Evolutionary conservation across 2,797 vertebrate genomes (phyloP).

Genomic region (Dryobates pubescens): DNA sequence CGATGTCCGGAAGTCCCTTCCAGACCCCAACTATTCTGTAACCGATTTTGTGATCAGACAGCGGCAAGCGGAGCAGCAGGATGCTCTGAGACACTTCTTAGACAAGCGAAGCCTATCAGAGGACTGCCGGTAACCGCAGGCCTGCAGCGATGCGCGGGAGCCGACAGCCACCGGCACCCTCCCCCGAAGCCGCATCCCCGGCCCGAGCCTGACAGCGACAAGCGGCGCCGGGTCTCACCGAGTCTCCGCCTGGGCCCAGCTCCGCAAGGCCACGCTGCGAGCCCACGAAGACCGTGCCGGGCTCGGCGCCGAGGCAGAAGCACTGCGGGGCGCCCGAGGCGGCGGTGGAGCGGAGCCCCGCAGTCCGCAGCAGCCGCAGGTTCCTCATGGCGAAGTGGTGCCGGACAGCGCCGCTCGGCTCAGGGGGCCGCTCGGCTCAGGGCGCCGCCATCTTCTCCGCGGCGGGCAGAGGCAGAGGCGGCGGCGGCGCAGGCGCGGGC

Average conservation of each 20-base stretch:
- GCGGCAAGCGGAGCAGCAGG: too few relatives aligned
- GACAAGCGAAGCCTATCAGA: fast-evolving
- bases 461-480: too few relatives aligned
- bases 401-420: fast-evolving
- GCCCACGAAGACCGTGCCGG: constrained; percentile 80
- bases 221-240: constrained; percentile 77
- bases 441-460: not conserved
- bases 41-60: too few relatives aligned
- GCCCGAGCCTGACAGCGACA: not conserved
- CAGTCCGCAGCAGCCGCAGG: constrained; percentile 83
- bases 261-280: constrained; percentile 84
- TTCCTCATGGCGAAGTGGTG: constrained; percentile 84
- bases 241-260: constrained; percentile 75
- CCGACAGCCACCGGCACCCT: not conserved
- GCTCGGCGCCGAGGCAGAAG: constrained; percentile 79
- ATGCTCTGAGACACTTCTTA: fast-evolving
- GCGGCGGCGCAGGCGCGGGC: not conserved
- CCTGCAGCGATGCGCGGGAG: too few relatives aligned
- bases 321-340: constrained; percentile 81
- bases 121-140: too few relatives aligned
- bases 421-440: fast-evolving
- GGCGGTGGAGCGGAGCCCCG: constrained; percentile 56
- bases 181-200: not conserved
- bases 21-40: too few relatives aligned
- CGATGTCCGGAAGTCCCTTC: too few relatives aligned